A percentile compares a stretch with the other conserved stretches of the same genome.
Evolutionary conservation across 2,797 vertebrate species (phyloP).

Genomic region (Enteromius thamalakanensis): DNA sequence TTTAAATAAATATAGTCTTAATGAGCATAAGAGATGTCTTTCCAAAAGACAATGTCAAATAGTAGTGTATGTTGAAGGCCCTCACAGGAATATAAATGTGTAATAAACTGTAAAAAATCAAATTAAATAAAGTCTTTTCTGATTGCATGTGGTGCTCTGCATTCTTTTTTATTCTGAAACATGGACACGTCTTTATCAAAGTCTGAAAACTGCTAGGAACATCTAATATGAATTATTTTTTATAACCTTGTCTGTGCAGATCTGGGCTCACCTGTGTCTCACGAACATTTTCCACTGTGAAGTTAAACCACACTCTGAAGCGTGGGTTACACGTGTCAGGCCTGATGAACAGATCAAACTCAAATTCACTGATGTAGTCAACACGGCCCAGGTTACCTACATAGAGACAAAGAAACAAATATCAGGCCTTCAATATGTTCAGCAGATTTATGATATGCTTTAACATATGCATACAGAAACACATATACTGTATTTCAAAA

Average conservation of each 20-base stretch:
- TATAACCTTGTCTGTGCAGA: neutral
- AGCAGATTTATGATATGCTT: neutral
- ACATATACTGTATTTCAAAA: neutral
- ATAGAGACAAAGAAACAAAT: constrained; percentile 51
- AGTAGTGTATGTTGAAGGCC: neutral
- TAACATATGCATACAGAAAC: neutral
- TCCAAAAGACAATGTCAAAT: neutral
- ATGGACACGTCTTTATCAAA: neutral
- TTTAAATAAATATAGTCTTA: neutral
- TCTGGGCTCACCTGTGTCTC: constrained; percentile 88
- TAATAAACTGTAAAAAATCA: neutral
- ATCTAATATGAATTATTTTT: neutral
- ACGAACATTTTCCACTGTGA: constrained; percentile 94
- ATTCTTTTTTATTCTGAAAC: neutral
- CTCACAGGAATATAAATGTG: neutral
- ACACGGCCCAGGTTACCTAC: constrained; percentile 94
- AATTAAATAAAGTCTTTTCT: neutral
- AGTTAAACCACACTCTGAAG: constrained; percentile 99
- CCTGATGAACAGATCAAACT: constrained; percentile 96
- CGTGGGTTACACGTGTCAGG: constrained; percentile 98
- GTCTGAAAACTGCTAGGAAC: neutral
- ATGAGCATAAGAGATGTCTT: neutral
- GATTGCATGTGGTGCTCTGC: neutral
- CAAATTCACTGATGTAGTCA: constrained; percentile 93
- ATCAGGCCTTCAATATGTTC: neutral